Evolutionary conservation across 2,797 vertebrate genomes (phyloP), one percentile per base, ranked within the genome.

Genomic region (Emydoidea blandingii): DNA sequence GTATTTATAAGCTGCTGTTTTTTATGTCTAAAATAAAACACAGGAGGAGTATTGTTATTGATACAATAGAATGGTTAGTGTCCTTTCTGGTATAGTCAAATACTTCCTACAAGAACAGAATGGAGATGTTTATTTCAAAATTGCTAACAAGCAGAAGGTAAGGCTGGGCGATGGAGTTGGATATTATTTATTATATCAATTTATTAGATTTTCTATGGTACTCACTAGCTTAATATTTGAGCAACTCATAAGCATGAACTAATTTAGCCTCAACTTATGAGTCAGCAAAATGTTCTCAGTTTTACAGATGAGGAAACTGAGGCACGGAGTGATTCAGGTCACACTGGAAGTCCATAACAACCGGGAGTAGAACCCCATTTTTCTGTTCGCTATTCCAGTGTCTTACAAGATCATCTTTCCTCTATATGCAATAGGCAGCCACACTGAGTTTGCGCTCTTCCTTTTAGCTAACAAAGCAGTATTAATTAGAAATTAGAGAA

Each of bases 1-100:
- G 14, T 87, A 5, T 87, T 92, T 87, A 80, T 85, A 89, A 93
- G 47, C 68, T 84, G 84, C 31, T 88, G 76, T 4, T 89, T 80
- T 92, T 95, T 65, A 57, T 74, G 12, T 4, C 34, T 56, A 65
- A 21, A 59, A 72, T 74, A 86, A 94, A 92, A 72, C 44, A 93
- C 44, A 88, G 84, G 27, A 47, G 72, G 41, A 83, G 72, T 81
- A 78, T 3, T 88, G 37, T n/a, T 80, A 52, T 29, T 84, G 54
- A 80, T 68, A 5, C n/a, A 84, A 90, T 34, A 72, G 50, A 29
- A 74, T 65, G 10, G 29, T 27, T 94, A n/a, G 12, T 78, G 85
- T 79, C 4, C 93, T 92, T 93, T 87, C 34, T 89, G 56, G 29
- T 19, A 14, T 5, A 6, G 9, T 85, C 37, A 94, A 94, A 79